Conservation (phyloP, 2,888 invertebrate species). For the Torymus aiolomorphi region DNA sequence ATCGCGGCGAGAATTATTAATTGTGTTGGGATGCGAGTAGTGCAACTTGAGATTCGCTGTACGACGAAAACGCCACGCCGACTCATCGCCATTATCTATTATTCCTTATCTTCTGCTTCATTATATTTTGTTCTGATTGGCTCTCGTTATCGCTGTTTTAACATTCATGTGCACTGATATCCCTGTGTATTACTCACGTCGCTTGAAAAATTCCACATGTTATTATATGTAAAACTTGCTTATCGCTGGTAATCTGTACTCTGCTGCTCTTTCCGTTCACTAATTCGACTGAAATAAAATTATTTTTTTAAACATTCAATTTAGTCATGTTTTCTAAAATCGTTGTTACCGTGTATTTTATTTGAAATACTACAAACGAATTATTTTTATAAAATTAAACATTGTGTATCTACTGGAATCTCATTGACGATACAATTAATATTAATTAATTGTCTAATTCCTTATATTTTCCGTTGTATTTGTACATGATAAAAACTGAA, state of each 20-base stretch:
- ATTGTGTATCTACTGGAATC: too few relatives aligned
- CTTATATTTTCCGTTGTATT: too few relatives aligned
- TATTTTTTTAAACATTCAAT: too few relatives aligned
- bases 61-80: conserved; percentile 33
- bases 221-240: conserved; percentile 13
- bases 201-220: conserved; percentile 54
- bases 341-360: too few relatives aligned
- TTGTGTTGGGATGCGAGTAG: conserved; percentile 2
- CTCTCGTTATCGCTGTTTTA: conserved; percentile 52
- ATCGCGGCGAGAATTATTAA: conserved; percentile 18
- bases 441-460: too few relatives aligned
- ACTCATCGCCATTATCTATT: conserved; percentile 56
- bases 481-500: too few relatives aligned
- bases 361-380: too few relatives aligned
- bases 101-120: conserved; percentile 52
- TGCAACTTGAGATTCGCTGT: conserved; percentile 27
- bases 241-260: conserved; percentile 5
- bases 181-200: conserved; percentile 39
- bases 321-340: too few relatives aligned
- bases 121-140: conserved; percentile 58
- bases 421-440: too few relatives aligned
- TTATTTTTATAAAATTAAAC: too few relatives aligned
- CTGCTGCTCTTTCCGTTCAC: neutral
- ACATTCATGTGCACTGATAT: conserved; percentile 34
- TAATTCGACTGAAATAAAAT: too few relatives aligned